Evolutionary conservation across 92 coral and sea anemone genomes (phyloP).

Genomic region (Diadumene lineata): DNA sequence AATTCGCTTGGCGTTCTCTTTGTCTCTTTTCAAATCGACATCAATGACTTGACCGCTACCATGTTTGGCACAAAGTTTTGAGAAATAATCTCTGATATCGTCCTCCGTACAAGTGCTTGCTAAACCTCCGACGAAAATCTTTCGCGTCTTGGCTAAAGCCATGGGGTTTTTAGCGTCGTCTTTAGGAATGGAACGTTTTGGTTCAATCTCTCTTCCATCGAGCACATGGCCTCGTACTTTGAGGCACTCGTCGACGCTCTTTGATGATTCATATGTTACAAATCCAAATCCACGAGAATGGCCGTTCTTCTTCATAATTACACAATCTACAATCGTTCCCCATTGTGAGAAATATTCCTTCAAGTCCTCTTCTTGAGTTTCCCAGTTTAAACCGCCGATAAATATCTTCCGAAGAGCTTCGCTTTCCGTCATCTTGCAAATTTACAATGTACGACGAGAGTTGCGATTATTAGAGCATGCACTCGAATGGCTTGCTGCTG

Average conservation of each 20-base stretch:
- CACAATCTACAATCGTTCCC: conserved; percentile 95
- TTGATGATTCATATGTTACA: conserved; percentile 80
- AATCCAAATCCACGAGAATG: conserved; percentile 98
- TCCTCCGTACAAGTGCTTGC: conserved; percentile 95
- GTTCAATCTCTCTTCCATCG: conserved; percentile 94
- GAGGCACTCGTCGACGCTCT: conserved; percentile 85
- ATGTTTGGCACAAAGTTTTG: conserved; percentile 61
- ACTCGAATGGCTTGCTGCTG: conserved; percentile 28
- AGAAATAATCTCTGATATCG: conserved; percentile 84
- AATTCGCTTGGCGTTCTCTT: conserved; percentile 81
- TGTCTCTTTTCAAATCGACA: conserved; percentile 81
- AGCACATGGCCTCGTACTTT: conserved; percentile 69
- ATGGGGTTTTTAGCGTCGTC: conserved; percentile 77
- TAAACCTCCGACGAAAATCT: conserved; percentile 93
- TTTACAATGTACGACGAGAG: not conserved
- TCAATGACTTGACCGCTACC: conserved; percentile 88
- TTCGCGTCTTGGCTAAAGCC: conserved; percentile 64
- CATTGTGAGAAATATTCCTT: conserved; percentile 90
- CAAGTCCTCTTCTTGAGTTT: conserved; percentile 81
- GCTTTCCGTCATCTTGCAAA: conserved; percentile 54
- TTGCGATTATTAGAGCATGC: conserved; percentile 5
- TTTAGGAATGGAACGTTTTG: conserved; percentile 92
- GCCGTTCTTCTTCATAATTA: conserved; percentile 83
- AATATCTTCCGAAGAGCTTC: conserved; percentile 93
- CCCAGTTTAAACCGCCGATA: conserved; percentile 92